These are phyloP conservation scores for Sebastes kiyomatsui DNA, from an alignment of 2,797 vertebrate genomes.

Conservation along the genomic window DNA sequence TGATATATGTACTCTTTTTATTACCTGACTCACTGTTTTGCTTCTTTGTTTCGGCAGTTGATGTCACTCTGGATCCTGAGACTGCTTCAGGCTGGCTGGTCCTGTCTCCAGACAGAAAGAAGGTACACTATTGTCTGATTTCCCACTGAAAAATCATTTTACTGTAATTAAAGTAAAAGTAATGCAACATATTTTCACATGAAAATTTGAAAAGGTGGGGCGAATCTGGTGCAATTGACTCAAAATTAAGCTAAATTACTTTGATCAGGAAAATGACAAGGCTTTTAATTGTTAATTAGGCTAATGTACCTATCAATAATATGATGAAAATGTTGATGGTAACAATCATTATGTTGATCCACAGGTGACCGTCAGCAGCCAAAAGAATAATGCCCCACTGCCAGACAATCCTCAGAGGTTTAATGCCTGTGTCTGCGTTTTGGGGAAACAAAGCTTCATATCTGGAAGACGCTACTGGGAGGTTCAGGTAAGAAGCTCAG, in stretches of 20 bases:
- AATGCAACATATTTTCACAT: background rate
- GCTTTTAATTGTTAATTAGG: too few species aligned
- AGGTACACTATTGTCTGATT: conserved; percentile 14
- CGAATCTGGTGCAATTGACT: too few species aligned
- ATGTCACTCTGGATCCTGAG: conserved; percentile 60
- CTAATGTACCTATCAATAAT: background rate
- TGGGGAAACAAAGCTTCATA: conserved; percentile 75
- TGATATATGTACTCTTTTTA: background rate
- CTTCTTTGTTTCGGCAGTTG: conserved; percentile 18
- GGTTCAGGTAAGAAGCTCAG: conserved; percentile 69
- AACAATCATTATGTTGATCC: conserved; percentile 19
- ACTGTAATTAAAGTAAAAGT: background rate
- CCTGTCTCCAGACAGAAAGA: conserved; percentile 60
- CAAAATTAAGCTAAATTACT: background rate
- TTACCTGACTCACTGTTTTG: background rate
- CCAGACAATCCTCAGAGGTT: conserved; percentile 66
- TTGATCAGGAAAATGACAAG: background rate
- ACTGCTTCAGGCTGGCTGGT: conserved; percentile 64
- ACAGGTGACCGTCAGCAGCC: conserved; percentile 65
- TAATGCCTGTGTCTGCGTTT: conserved; percentile 76
- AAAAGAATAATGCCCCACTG: conserved; percentile 24
- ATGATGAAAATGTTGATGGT: background rate
- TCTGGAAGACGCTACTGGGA: conserved; percentile 77
- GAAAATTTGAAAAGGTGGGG: background rate
- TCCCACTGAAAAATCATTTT: background rate